Conservation (phyloP, 2,113 vertebrate genomes). For the Ovibos moschatus region DNA sequence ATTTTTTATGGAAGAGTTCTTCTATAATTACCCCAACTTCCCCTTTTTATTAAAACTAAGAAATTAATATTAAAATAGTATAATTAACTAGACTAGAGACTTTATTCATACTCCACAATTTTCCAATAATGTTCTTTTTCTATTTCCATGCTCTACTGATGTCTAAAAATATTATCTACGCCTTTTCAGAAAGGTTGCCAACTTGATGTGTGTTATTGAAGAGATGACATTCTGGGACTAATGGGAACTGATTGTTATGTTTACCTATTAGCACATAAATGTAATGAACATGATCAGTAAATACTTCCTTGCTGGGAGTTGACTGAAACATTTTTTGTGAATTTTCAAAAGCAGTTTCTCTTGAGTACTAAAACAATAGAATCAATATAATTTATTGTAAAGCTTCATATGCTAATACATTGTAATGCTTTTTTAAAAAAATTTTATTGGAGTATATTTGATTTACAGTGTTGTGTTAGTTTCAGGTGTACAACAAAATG, state of each 20-base stretch:
- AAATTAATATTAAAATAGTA: background rate
- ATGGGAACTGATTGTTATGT: background rate
- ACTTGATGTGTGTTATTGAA: background rate
- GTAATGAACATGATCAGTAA: background rate
- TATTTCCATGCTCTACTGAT: background rate
- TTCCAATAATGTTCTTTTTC: background rate
- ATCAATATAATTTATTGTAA: background rate
- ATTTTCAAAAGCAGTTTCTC: constrained; percentile 15
- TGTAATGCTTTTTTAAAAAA: background rate
- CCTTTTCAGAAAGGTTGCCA: background rate
- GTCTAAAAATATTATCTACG: constrained; percentile 3
- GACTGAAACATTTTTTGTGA: background rate
- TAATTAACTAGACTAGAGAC: background rate
- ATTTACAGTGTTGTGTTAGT: background rate
- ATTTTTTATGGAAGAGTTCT: background rate
- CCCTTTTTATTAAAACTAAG: background rate
- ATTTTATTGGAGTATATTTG: background rate
- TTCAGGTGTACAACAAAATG: background rate
- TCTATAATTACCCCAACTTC: background rate
- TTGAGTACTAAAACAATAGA: background rate
- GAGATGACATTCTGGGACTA: background rate
- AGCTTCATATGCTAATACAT: background rate
- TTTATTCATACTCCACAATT: background rate
- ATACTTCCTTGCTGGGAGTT: background rate
- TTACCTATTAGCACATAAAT: background rate